Percentiles rank a stretch among this genome's conserved stretches.
Evolutionary conservation across 2,797 vertebrate genomes (phyloP).

Genomic region (Vultur gryphus): DNA sequence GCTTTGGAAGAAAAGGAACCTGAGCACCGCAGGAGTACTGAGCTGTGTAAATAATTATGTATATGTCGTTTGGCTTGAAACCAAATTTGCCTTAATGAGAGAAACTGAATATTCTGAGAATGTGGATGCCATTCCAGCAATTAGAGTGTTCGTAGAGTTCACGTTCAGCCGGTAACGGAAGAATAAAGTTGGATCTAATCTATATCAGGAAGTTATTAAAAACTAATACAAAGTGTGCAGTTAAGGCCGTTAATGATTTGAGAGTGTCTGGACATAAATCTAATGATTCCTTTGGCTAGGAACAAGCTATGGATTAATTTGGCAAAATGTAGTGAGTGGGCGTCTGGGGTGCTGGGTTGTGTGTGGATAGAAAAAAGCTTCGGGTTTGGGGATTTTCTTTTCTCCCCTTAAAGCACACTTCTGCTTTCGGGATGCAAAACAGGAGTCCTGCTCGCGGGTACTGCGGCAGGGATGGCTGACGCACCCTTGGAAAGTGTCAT

Average conservation of each 20-base stretch:
- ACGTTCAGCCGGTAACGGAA: not conserved
- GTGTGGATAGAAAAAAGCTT: not conserved
- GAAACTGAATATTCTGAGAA: not conserved
- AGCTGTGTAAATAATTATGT: not conserved
- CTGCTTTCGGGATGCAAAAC: not conserved
- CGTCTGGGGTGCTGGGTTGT: not conserved
- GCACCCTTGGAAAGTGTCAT: not conserved
- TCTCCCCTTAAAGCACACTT: not conserved
- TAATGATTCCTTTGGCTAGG: not conserved
- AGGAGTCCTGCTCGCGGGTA: accelerated
- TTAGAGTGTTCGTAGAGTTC: not conserved
- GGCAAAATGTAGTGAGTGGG: not conserved
- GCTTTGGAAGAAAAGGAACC: not conserved
- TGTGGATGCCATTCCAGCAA: not conserved
- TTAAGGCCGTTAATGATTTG: not conserved
- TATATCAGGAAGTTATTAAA: not conserved
- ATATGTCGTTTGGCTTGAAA: not conserved
- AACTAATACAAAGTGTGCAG: not conserved
- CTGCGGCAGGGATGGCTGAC: not conserved
- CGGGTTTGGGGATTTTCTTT: not conserved
- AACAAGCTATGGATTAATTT: not conserved
- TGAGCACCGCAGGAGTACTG: not conserved
- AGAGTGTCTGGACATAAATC: not conserved
- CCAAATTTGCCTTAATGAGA: not conserved
- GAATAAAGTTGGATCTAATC: not conserved